Percentiles rank a stretch among this genome's conserved stretches.
Evolutionary conservation across 1,140 invertebrate species (phyloP).

Genomic region (Trachelipus rathkii): DNA sequence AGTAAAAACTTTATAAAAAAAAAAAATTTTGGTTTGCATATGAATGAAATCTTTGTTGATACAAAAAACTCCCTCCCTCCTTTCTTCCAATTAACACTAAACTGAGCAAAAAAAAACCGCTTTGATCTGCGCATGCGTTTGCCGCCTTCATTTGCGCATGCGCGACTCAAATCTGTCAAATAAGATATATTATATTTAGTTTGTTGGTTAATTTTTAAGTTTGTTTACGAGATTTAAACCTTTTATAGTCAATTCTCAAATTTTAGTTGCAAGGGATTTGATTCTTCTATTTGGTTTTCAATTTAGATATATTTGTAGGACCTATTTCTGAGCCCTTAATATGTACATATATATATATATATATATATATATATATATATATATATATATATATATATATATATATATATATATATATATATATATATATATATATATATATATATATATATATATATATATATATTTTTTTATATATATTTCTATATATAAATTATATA

Average conservation of each 20-base stretch:
- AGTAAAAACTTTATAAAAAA: no score
- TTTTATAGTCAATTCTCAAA: background rate
- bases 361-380: no score
- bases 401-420: no score
- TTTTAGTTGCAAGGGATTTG: background rate
- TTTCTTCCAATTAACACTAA: background rate
- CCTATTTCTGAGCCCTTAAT: no score
- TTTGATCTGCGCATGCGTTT: no score
- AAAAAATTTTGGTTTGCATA: background rate
- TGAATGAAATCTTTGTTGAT: background rate
- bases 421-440: no score
- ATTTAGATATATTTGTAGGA: background rate
- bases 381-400: no score
- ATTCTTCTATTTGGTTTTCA: background rate
- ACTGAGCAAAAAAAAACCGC: no score
- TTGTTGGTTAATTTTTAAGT: background rate
- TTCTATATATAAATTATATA: background rate
- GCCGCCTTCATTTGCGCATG: background rate
- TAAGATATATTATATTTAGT: no score
- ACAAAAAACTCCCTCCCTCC: background rate
- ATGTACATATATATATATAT: no score
- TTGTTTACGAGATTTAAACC: background rate
- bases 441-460: conserved; percentile 5
- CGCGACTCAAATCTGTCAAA: background rate
- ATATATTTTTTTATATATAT: background rate